A percentile compares a stretch with the other conserved stretches of the same genome.
These are phyloP conservation scores for Chamaedrilus cognettii DNA, from an alignment of 2,888 invertebrate genomes.

Conservation along the genomic window DNA sequence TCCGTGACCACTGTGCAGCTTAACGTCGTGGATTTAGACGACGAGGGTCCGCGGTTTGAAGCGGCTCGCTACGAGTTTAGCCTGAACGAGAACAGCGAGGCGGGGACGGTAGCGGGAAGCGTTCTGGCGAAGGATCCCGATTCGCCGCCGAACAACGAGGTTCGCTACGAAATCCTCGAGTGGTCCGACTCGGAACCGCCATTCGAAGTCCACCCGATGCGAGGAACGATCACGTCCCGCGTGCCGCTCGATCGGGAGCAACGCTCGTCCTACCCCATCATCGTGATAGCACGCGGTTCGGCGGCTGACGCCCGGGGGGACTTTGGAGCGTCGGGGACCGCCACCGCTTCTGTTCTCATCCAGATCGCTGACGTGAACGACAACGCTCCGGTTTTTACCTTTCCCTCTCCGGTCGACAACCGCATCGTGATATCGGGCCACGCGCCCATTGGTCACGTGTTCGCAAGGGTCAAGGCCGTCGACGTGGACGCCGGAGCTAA, in stretches of 20 bases:
- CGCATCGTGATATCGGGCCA: constrained; percentile 1
- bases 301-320: too few species aligned
- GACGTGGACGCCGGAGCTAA: constrained; percentile 9
- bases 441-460: not conserved
- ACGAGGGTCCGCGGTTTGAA: constrained; percentile 30
- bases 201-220: constrained; percentile 6
- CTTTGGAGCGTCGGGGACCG: not conserved
- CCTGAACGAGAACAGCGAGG: constrained; percentile 26
- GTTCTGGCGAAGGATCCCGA: constrained; percentile 7
- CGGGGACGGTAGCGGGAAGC: constrained; percentile 9
- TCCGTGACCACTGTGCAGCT: constrained; percentile 22
- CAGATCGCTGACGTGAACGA: constrained; percentile 15
- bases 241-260: constrained; percentile 2
- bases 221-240: not conserved
- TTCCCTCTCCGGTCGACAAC: constrained; percentile 10
- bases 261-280: not conserved
- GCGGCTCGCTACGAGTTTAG: constrained; percentile 26
- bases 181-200: not conserved
- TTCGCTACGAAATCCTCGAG: not conserved
- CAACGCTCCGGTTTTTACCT: constrained; percentile 14
- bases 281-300: not conserved
- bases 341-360: not conserved
- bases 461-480: constrained; percentile 8
- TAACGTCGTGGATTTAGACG: constrained; percentile 30
- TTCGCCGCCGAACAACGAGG: constrained; percentile 5